These are phyloP conservation scores for Protophormia terraenovae DNA, from an alignment of 2,888 invertebrate species.

Conservation along the genomic window DNA sequence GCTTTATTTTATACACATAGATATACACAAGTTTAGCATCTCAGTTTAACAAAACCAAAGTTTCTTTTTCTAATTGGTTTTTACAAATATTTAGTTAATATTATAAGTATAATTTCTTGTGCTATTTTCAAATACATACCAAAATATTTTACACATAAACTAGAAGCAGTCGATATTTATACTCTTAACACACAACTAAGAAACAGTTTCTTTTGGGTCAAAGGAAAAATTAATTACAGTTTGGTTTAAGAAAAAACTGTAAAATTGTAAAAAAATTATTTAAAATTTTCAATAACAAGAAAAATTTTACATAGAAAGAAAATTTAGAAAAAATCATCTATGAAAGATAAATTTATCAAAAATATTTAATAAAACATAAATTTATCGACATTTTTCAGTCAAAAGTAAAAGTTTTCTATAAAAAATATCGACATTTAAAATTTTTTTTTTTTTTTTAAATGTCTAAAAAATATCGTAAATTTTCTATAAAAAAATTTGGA, in stretches of 20 bases:
- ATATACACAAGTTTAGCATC: not conserved
- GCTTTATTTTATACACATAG: not conserved
- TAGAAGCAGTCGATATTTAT: not conserved
- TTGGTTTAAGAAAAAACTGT: not conserved
- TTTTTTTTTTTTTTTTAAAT: too few species aligned
- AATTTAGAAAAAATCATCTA: too few species aligned
- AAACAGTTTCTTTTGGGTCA: not conserved
- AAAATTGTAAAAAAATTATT: not conserved
- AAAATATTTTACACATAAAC: not conserved
- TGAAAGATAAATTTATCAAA: too few species aligned
- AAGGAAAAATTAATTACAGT: too few species aligned
- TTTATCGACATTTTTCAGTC: too few species aligned
- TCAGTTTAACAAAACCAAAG: not conserved
- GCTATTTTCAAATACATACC: not conserved
- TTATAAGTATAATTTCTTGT: not conserved
- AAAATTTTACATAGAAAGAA: too few species aligned
- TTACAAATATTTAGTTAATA: not conserved
- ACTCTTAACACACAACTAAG: not conserved
- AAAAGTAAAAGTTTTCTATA: too few species aligned
- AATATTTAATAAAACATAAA: too few species aligned
- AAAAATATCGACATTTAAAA: too few species aligned
- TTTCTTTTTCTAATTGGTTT: not conserved
- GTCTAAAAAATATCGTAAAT: too few species aligned
- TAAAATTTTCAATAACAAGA: too few species aligned
- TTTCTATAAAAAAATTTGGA: too few species aligned